Base-by-base conservation (phyloP, 2,113 vertebrate species). In the Hipposideros armiger region DNA sequence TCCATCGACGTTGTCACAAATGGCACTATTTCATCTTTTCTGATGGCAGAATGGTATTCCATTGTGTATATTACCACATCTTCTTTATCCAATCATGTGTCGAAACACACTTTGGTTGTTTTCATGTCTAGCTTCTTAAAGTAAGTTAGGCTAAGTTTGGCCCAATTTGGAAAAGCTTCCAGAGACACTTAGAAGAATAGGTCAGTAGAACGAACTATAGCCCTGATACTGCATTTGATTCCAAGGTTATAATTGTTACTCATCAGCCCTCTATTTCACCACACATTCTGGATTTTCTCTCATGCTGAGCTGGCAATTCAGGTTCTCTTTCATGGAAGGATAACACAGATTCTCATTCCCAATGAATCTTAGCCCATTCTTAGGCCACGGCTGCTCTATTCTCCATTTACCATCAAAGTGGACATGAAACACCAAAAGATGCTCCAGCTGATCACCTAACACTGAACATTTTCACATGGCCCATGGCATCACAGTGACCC, bases 401-500 rank as follows among this genome's bases (percentile, higher is more conserved):
- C 9, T 72, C 11, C 67, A n/a, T 70, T 91, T 80, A 66, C 15
- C 19, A 81, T 47, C 40, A 52, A 76, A 93, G 8, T 30, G 10
- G 32, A 28, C 30, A 13, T 2, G 2, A 45, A 67, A 50, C 1
- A 58, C n/a, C 16, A 64, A 45, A 42, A 74, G 20, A 70, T 83
- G 10, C 47, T 16, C 36, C 13, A 19, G 3, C 10, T n/a, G 17
- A 73, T 54, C 40, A 14, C 22, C 28, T 60, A 28, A 64, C 28
- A 60, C 3, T 32, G 70, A n/a, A 32, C 50, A 4, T 2, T 74
- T 22, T 86, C 22, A 11, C 22, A 10, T 11, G 4, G 0, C 4
- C 24, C 19, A 0, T 3, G 3, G 0, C 26, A n/a, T 45, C 54
- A 28, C 0, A 19, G 2, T 14, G 81, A 50, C 2, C 1, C 4